Evolutionary conservation across 2,888 invertebrate species (phyloP).

Genomic region (Eilema depressum): DNA sequence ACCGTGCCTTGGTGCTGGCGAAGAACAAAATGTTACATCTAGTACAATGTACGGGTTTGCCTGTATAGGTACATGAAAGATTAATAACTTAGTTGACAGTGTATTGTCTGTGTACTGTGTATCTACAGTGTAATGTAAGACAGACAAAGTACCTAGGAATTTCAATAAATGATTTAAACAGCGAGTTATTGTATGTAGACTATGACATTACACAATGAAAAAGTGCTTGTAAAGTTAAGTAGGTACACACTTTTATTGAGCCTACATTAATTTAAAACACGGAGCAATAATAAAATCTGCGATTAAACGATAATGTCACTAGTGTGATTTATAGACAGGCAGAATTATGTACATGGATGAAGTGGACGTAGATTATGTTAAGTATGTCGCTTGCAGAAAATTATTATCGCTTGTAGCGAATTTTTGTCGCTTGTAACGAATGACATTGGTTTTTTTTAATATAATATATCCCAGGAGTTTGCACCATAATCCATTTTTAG

Average conservation of each 20-base stretch:
- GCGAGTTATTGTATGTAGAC: constrained; percentile 2
- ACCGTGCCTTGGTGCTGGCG: not conserved
- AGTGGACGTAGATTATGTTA: constrained; percentile 15
- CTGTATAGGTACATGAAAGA: not conserved
- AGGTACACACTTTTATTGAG: not conserved
- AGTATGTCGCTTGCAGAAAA: not conserved
- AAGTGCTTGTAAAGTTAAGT: not conserved
- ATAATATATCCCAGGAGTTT: not conserved
- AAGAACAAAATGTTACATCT: no score
- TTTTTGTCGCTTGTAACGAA: not conserved
- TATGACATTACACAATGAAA: constrained; percentile 12
- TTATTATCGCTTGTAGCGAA: not conserved
- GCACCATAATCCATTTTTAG: no score
- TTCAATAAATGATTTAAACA: constrained; percentile 13
- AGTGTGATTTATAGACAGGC: not conserved
- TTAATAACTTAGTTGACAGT: not conserved
- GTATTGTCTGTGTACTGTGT: no score
- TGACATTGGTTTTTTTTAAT: not conserved
- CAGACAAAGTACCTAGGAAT: no score
- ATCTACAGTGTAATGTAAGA: no score
- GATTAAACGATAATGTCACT: constrained; percentile 38
- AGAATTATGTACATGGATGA: constrained; percentile 13
- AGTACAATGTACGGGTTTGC: not conserved
- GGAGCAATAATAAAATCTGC: constrained; percentile 25
- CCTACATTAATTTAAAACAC: constrained; percentile 27